These are phyloP conservation scores for Drosophila atroscutellata DNA, from an alignment of 2,888 invertebrate species.

Conservation along the genomic window DNA sequence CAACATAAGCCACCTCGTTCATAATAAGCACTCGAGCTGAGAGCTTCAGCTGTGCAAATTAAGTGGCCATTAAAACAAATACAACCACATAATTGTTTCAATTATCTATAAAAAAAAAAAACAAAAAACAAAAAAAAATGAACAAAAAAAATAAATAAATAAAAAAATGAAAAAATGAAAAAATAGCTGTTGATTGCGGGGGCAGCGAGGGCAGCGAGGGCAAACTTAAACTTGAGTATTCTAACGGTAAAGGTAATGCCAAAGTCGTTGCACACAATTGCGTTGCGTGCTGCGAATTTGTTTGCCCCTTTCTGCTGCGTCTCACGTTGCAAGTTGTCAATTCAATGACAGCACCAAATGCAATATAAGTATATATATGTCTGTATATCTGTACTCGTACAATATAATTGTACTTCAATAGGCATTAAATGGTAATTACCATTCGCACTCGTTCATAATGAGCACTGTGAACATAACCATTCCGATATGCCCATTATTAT, in stretches of 20 bases:
- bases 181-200: constrained; percentile 7
- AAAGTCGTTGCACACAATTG: constrained; percentile 41
- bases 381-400: not conserved
- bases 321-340: constrained; percentile 30
- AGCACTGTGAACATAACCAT: constrained; percentile 21
- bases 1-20: not conserved
- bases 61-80: constrained; percentile 56
- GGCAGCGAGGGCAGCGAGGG: constrained; percentile 12
- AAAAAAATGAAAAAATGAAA: not conserved
- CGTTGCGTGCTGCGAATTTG: constrained; percentile 14
- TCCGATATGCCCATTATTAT: not conserved
- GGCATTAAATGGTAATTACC: constrained; percentile 34
- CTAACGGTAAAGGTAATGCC: constrained; percentile 54
- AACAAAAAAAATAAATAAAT: not conserved
- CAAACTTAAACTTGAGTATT: constrained; percentile 62
- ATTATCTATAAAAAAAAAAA: constrained; percentile 7
- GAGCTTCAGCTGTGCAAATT: constrained; percentile 47
- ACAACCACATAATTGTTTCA: constrained; percentile 39
- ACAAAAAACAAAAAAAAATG: not conserved
- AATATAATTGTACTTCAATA: not conserved
- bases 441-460: constrained; percentile 40
- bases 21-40: constrained; percentile 52
- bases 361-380: constrained; percentile 9
- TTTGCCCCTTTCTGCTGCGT: not conserved
- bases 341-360: constrained; percentile 67